phyloP scores from a whole-genome alignment of 2,113 vertebrate species.

The Riparia riparia region DNA sequence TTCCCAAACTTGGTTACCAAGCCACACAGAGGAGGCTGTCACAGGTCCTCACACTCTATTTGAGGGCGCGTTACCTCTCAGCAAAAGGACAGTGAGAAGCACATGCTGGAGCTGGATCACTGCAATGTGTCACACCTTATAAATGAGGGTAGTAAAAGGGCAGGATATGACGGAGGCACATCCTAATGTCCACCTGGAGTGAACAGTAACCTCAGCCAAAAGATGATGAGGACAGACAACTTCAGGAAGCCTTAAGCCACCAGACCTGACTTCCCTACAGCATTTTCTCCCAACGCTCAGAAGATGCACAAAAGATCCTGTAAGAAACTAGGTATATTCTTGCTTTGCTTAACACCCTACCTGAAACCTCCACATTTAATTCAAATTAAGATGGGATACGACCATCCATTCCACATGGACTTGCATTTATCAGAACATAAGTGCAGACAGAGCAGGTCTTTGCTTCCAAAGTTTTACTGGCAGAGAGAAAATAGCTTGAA shows the following conservation, averaged over 20 bases:
- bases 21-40: background rate
- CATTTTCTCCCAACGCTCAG: background rate
- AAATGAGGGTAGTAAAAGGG: background rate
- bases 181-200: background rate
- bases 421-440: background rate
- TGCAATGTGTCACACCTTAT: rapidly evolving
- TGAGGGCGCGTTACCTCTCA: background rate
- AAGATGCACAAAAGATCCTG: background rate
- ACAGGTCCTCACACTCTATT: background rate
- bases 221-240: background rate
- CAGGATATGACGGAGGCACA: background rate
- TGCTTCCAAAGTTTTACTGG: background rate
- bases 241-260: background rate
- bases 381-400: background rate
- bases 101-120: rapidly evolving
- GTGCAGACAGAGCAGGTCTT: background rate
- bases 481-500: background rate
- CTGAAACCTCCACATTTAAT: background rate
- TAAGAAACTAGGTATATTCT: background rate
- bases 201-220: background rate
- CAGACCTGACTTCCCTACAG: background rate
- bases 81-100: background rate
- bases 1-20: background rate
- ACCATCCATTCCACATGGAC: background rate
- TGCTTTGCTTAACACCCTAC: background rate